Base-by-base conservation (phyloP, 1,140 invertebrate genomes). In the Drosophila nannoptera region DNA sequence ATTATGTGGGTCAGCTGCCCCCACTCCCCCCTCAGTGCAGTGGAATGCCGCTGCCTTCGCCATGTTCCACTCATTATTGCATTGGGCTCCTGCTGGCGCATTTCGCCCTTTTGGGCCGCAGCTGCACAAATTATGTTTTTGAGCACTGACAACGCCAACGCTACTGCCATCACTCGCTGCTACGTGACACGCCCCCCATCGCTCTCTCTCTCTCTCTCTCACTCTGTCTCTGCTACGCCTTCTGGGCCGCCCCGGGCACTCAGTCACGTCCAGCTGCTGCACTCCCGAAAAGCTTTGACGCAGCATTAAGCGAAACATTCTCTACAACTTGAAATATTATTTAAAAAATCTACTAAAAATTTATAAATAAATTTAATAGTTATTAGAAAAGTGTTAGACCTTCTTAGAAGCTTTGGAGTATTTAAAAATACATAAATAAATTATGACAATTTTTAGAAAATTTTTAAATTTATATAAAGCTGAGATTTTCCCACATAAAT, bases 51-150 rank as follows among this genome's bases (percentile, higher is more conserved):
- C 31, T 31, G 4, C 59, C 52, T 31, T 22, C 12, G 38, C 45
- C 31, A 48, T 49, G 22, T 45, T 52, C n/a, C 33, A 33, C 61
- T 70, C 54, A 75, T 75, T 78, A 78, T 77, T 77, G 77, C 77
- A 80, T 80, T 81, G 67, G 81, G 73, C 66, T 75, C 45, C 53
- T 48, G 75, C 38, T 33, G 36, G 50, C 36, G 7, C 5, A 52
- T 14, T 29, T n/a, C 32, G 53, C 14, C 35, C 7, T 52, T 6
- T 14, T 43, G 12, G 31, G 54, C 59, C 73, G 56, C 68, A 73
- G 77, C 73, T 76, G 62, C 69, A 68, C 60, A 81, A 81, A 82
- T 81, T 81, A 81, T 81, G 77, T 74, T 82, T 82, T 81, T 81
- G 73, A 81, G 70, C 77, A 69, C 56, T 22, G 22, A 22, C 22